Conservation (phyloP, 1,140 invertebrate genomes). For the Danaus melanippus region DNA sequence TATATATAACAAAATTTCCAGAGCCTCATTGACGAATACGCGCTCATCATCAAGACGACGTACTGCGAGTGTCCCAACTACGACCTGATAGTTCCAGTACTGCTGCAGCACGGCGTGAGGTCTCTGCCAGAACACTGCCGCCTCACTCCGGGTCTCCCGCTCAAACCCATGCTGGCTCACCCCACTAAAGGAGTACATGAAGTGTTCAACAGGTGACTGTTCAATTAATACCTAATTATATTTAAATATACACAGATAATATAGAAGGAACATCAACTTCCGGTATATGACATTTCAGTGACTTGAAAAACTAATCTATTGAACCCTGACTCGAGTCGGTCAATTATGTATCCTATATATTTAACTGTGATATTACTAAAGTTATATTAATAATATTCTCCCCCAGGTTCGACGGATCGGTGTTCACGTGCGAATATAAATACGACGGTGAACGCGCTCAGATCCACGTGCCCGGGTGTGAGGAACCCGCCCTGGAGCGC, state of each 20-base stretch:
- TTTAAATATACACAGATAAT: neutral
- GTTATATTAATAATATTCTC: conserved; percentile 3
- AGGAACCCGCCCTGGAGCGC: conserved; percentile 22
- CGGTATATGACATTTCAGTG: too few species aligned
- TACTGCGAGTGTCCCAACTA: conserved; percentile 99
- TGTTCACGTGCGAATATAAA: conserved; percentile 99
- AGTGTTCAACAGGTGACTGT: conserved; percentile 80
- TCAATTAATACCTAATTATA: conserved; percentile 4
- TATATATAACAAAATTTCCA: conserved; percentile 16
- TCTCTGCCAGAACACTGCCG: conserved; percentile 88
- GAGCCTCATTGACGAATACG: conserved; percentile 82
- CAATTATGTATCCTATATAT: too few species aligned
- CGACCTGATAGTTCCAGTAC: conserved; percentile 86
- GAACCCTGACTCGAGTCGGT: too few species aligned
- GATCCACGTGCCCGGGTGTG: conserved; percentile 72
- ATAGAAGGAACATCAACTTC: neutral
- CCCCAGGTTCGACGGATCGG: conserved; percentile 86
- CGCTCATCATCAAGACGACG: conserved; percentile 90
- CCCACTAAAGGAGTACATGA: conserved; percentile 95
- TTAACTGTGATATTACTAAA: neutral
- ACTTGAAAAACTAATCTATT: too few species aligned
- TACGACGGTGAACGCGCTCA: conserved; percentile 99
- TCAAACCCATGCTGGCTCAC: conserved; percentile 99
- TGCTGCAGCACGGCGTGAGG: conserved; percentile 86
- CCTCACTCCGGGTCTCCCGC: conserved; percentile 92